Conservation (phyloP, 2,113 vertebrate genomes). For the Hirundichthys speculiger region DNA sequence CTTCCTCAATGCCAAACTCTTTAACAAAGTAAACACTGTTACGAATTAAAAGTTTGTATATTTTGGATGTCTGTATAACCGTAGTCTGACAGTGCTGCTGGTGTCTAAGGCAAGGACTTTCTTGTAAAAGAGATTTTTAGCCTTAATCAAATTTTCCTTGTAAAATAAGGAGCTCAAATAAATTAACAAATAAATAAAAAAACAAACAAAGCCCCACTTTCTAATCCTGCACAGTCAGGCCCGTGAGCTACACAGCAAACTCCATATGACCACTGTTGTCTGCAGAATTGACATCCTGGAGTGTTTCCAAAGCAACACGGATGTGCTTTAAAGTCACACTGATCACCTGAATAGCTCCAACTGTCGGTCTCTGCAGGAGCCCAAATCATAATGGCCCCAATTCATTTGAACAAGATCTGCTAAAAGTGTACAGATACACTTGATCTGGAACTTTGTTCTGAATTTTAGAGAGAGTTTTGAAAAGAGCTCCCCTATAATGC, state of each 20-base stretch:
- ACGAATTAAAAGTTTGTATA: too few species aligned
- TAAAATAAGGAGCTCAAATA: too few species aligned
- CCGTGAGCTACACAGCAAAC: constrained; percentile 13
- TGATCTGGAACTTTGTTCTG: neutral
- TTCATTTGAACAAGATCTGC: neutral
- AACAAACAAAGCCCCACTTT: neutral
- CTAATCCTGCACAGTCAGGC: constrained; percentile 24
- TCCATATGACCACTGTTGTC: constrained; percentile 27
- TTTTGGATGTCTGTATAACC: too few species aligned
- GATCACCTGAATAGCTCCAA: constrained; percentile 8
- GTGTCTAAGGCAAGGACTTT: too few species aligned
- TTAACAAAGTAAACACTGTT: neutral
- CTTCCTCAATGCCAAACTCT: neutral
- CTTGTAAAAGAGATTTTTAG: too few species aligned
- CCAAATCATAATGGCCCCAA: neutral
- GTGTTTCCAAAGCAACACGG: constrained; percentile 33
- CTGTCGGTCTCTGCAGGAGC: neutral
- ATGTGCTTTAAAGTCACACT: constrained; percentile 19
- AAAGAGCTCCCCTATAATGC: too few species aligned
- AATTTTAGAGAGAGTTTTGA: too few species aligned
- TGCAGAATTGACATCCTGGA: constrained; percentile 33
- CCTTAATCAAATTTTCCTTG: too few species aligned
- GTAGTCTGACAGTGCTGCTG: too few species aligned
- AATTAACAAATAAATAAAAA: too few species aligned
- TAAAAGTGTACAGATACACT: neutral